Conservation (phyloP, 2,888 invertebrate species). For the Gerris lacustris region DNA sequence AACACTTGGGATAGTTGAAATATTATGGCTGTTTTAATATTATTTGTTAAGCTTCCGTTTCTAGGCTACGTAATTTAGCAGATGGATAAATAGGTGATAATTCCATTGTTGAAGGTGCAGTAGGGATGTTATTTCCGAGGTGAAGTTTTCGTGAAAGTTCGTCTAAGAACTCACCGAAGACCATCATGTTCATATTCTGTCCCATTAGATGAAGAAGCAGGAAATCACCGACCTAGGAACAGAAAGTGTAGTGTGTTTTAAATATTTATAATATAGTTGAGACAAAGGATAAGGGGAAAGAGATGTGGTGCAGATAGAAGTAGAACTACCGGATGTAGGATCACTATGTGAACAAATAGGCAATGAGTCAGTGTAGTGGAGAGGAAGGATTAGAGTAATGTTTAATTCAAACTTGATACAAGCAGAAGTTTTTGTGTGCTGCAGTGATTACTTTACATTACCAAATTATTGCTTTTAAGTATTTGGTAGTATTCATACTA, state of each 20-base stretch:
- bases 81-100: slow-evolving; percentile 71
- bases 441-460: no score
- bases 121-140: slow-evolving; percentile 60
- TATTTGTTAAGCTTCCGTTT: slow-evolving; percentile 61
- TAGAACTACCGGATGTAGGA: no score
- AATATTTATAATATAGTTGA: neutral
- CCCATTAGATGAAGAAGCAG: slow-evolving; percentile 68
- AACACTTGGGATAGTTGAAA: no score
- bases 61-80: slow-evolving; percentile 46
- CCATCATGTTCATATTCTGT: slow-evolving; percentile 72
- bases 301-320: no score
- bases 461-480: no score
- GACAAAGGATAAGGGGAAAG: slow-evolving; percentile 1
- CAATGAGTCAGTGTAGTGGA: no score
- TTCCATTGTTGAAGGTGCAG: slow-evolving; percentile 75
- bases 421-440: no score
- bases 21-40: no score
- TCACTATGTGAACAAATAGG: no score
- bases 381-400: no score
- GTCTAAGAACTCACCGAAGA: slow-evolving; percentile 67
- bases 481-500: no score
- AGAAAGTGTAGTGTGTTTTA: neutral
- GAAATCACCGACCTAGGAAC: slow-evolving; percentile 69
- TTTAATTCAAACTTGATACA: no score
- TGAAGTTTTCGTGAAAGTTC: slow-evolving; percentile 60